Conservation (phyloP, 1,140 invertebrate genomes). For the Aphis gossypii region DNA sequence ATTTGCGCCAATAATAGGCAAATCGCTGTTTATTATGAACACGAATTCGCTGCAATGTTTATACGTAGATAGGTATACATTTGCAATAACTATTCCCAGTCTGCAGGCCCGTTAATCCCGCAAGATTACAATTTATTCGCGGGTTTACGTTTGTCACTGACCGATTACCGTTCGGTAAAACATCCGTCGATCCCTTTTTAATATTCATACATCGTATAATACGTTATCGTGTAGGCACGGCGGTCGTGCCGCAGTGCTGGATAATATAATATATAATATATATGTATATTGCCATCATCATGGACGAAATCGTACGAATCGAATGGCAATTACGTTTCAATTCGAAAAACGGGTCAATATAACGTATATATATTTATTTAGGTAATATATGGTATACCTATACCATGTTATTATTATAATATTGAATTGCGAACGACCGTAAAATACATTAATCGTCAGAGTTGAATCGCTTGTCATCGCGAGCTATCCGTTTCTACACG, state of each 20-base stretch:
- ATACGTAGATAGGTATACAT: neutral
- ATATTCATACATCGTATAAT: neutral
- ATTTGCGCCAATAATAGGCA: neutral
- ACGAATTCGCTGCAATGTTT: neutral
- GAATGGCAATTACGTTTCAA: neutral
- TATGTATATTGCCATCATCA: neutral
- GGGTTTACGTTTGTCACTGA: slow-evolving; percentile 12
- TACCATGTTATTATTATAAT: neutral
- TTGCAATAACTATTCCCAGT: neutral
- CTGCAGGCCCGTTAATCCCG: neutral
- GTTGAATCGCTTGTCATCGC: neutral
- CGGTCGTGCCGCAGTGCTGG: neutral
- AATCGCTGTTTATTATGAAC: neutral
- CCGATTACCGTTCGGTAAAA: neutral
- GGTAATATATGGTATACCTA: neutral
- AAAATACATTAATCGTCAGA: neutral
- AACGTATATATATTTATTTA: neutral
- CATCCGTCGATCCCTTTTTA: neutral
- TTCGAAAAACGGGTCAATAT: neutral
- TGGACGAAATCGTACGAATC: neutral
- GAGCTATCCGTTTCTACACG: neutral
- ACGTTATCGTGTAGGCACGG: neutral
- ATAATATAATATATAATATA: neutral
- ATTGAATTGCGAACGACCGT: neutral
- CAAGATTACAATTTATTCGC: neutral